Evolutionary conservation across 2,888 invertebrate genomes (phyloP), one percentile per base, ranked within the genome.

Genomic region (Cybosia mesomella): DNA sequence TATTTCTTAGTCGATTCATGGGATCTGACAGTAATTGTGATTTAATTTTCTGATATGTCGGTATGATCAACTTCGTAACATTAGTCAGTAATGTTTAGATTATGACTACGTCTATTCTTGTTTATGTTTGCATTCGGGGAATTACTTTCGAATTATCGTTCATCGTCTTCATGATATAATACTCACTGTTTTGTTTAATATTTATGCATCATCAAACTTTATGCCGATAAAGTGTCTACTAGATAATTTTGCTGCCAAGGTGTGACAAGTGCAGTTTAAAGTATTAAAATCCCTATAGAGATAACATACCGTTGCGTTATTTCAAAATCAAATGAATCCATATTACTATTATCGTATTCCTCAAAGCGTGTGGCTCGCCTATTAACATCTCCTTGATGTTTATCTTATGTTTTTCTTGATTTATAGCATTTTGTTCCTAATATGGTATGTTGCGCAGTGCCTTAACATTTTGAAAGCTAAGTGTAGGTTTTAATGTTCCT

Each of bases 31-130:
- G 76, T 82, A 73, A 76, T 77, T 72, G 69, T 70, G 80, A 79
- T 77, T 77, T 80, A 74, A 75, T 81, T 81, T 73, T 75, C 75
- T 77, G 80, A 77, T 77, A 75, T 67, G 70, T 65, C 58, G 59
- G 36, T 66, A 60, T 64, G 64, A 60, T 60, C 64, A 64, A 64
- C 53, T 67, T 60, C 49, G 55, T 57, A 57, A 59, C 53, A 49
- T 70, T 70, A 66, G 57, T 64, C 64, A 57, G 53, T 59, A 32
- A 39, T 70, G 66, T 70, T 66, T 70, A 67, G 66, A 66, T 64
- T 60, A 54, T 57, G 58, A 70, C 36, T 43, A 49, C 1, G 21
- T 34, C 54, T 67, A 57, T 60, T 63, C 49, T 64, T 61, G 53
- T 54, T 62, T 64, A 36, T 67, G 58, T 66, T 63, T 63, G 36